A percentile compares a stretch with the other conserved stretches of the same genome.
phyloP scores from a whole-genome alignment of 2,888 invertebrate species.

The Netelia inedita region DNA sequence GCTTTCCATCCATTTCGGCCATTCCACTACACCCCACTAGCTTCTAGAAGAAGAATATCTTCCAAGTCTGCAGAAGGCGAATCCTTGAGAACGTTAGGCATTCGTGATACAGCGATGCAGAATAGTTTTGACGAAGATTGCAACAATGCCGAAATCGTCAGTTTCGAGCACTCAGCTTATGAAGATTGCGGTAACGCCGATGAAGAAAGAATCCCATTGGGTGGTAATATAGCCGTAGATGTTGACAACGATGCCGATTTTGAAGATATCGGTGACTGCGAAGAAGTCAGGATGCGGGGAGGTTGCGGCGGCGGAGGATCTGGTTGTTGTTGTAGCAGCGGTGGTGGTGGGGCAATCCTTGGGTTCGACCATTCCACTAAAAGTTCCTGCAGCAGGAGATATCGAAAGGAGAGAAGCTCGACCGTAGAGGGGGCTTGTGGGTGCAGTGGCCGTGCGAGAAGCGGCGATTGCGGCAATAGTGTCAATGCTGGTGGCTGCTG shows the following conservation, averaged over 20 bases:
- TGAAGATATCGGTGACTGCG: conserved; percentile 56
- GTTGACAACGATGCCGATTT: conserved; percentile 51
- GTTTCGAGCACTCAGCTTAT: conserved; percentile 55
- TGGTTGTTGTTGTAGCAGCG: conserved; percentile 52
- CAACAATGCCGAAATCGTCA: conserved; percentile 55
- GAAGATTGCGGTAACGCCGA: neutral
- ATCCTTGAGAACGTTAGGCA: neutral
- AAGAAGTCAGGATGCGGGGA: conserved; percentile 77
- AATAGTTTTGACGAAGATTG: conserved; percentile 65
- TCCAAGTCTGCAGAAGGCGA: conserved; percentile 65
- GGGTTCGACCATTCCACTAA: conserved; percentile 1
- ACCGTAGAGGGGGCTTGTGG: conserved; percentile 54
- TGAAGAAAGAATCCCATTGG: conserved; percentile 26
- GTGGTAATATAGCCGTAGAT: conserved; percentile 16
- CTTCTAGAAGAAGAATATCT: conserved; percentile 75
- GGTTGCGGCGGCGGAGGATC: conserved; percentile 74
- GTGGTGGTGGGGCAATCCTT: conserved; percentile 1
- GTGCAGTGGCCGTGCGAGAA: conserved; percentile 33
- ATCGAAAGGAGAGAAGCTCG: conserved; percentile 35
- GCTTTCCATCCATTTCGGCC: conserved; percentile 74
- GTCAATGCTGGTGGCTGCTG: conserved; percentile 23
- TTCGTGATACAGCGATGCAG: conserved; percentile 69
- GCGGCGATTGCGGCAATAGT: conserved; percentile 15
- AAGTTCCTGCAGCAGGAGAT: conserved; percentile 24
- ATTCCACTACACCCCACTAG: conserved; percentile 69